Evolutionary conservation across 2,888 invertebrate species (phyloP).

Genomic region (Leucophenga montana): DNA sequence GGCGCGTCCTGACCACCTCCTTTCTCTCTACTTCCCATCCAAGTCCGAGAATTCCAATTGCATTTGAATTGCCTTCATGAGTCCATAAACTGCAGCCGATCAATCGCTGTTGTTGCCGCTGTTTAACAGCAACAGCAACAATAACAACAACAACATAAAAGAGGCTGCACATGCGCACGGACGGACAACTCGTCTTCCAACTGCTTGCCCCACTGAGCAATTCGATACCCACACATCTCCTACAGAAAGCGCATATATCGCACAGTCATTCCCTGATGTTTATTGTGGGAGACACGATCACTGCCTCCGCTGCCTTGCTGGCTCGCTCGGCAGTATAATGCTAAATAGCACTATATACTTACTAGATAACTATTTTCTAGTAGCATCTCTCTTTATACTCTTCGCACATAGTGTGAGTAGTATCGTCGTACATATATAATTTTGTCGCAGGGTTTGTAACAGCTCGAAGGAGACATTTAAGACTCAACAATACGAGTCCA

Average conservation of each 20-base stretch:
- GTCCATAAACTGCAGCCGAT: slow-evolving; percentile 69
- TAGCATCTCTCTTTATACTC: slow-evolving; percentile 50
- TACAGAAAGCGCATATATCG: slow-evolving; percentile 2
- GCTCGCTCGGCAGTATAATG: slow-evolving; percentile 52
- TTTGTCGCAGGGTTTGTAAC: too few species aligned
- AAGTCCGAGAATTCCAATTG: slow-evolving; percentile 54
- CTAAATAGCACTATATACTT: not conserved
- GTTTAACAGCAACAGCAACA: slow-evolving; percentile 29
- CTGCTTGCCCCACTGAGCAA: not conserved
- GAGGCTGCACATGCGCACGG: slow-evolving; percentile 7
- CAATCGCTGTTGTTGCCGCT: slow-evolving; percentile 57
- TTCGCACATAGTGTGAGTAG: not conserved
- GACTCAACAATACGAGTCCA: too few species aligned
- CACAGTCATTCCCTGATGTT: slow-evolving; percentile 26
- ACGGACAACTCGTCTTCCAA: slow-evolving; percentile 3
- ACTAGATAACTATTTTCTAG: slow-evolving; percentile 50
- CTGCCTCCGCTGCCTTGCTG: slow-evolving; percentile 24
- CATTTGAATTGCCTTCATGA: slow-evolving; percentile 69
- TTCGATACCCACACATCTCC: slow-evolving; percentile 3
- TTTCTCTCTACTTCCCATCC: not conserved
- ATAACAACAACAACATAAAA: slow-evolving; percentile 16
- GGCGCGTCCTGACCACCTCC: too few species aligned
- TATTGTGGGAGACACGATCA: slow-evolving; percentile 64
- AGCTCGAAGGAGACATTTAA: too few species aligned
- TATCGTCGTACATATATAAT: too few species aligned